These are phyloP conservation scores for Ivindomyrus marchei DNA, from an alignment of 2,113 vertebrate genomes.

Conservation along the genomic window DNA sequence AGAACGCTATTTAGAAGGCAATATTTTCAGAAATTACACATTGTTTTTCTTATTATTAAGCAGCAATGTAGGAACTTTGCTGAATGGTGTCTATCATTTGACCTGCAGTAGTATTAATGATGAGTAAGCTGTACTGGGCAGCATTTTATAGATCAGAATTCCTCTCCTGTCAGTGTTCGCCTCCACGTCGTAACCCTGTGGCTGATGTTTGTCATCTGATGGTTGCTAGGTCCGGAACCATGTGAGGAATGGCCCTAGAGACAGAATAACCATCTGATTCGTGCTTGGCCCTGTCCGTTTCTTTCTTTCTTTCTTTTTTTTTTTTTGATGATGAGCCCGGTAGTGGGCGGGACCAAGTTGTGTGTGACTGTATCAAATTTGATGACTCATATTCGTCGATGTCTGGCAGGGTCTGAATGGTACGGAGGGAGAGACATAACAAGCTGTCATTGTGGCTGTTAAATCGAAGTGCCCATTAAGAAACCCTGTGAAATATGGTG, in stretches of 20 bases:
- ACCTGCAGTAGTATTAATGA: background rate
- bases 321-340: background rate
- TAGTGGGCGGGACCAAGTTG: background rate
- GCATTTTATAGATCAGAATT: background rate
- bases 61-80: background rate
- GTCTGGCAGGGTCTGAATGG: background rate
- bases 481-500: background rate
- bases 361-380: background rate
- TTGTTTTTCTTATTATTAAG: background rate
- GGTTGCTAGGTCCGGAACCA: background rate
- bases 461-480: background rate
- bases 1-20: background rate
- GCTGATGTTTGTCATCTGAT: background rate
- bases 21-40: background rate
- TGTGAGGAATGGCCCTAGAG: background rate
- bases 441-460: background rate
- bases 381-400: background rate
- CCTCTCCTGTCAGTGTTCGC: background rate
- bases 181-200: background rate
- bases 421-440: background rate
- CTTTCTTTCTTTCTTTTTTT: background rate
- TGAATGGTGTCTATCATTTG: background rate
- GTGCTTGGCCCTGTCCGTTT: background rate
- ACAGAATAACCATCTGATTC: background rate
- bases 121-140: background rate